Base-by-base conservation (phyloP, 2,888 invertebrate species). In the Tromatobia lineatoria region DNA sequence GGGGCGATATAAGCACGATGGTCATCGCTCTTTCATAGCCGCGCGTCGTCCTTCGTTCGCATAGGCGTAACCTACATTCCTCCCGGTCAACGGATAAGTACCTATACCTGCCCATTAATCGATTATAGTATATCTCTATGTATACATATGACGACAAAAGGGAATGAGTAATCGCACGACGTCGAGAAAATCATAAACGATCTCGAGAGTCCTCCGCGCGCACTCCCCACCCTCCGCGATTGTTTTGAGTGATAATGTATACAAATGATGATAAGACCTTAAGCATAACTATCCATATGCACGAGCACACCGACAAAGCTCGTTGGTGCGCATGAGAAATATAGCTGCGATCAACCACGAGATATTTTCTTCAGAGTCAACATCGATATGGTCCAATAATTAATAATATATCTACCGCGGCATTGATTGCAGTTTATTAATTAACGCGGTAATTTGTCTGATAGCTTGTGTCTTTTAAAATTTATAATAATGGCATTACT, bases 1-100 rank as follows among this genome's bases (percentile, higher is more conserved):
- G 25, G 59, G 18, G 50, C 18, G 59, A 34, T 20, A 69, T 38
- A 20, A 64, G 38, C 64, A 45, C 34, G 77, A 75, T 85, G 79
- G 75, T 85, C 82, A 82, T 74, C 67, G 75, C 52, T 79, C 82
- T 82, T 82, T 79, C 82, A 81, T 82, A 75, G 66, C 74, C 57
- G 50, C 80, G 38, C 70, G 75, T 79, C 69, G 84, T 87, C 84
- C 84, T 87, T 86, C 86, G 81, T 67, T 76, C 50, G 52, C 80
- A 83, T 79, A 82, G 80, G 81, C 82, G 85, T 82, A 87, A 87
- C 86, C 87, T 84, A 87, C 78, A 87, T 87, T 84, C 83, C 75
- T 75, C 74, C 54, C 70, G 82, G 59, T 83, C 79, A 64, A 59
- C 45, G 73, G 70, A 71, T 42, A 73, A 79, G 29, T 76, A 13